Evolutionary conservation across 2,888 invertebrate genomes (phyloP).

Genomic region (Eupithecia insigniata): DNA sequence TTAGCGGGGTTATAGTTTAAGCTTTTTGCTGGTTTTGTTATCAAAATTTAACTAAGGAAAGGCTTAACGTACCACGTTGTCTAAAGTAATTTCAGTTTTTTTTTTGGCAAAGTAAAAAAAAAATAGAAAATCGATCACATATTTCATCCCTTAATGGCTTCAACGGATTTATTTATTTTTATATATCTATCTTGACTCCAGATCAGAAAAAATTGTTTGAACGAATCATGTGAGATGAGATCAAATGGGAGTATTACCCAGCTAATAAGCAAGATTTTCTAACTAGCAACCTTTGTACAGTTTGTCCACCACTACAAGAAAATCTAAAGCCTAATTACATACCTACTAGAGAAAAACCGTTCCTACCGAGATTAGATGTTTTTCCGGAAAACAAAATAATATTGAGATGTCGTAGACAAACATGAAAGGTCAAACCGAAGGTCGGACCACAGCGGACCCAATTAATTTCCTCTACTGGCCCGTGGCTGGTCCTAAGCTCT

Average conservation of each 20-base stretch:
- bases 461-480: conserved; percentile 32
- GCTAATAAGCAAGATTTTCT: neutral
- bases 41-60: neutral
- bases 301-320: neutral
- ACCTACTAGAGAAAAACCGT: neutral
- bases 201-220: neutral
- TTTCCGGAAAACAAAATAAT: conserved; percentile 9
- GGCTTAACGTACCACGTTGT: no score
- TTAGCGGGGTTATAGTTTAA: neutral
- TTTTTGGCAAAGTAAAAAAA: neutral
- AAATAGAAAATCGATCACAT: neutral
- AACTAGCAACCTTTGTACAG: neutral
- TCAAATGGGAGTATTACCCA: neutral
- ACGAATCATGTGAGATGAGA: neutral
- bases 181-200: neutral
- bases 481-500: conserved; percentile 21
- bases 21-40: no score
- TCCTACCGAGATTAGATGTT: neutral
- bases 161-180: neutral
- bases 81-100: neutral
- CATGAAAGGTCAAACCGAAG: conserved; percentile 20
- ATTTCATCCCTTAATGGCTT: neutral
- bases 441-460: conserved; percentile 22
- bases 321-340: conserved; percentile 8
- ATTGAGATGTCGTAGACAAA: conserved; percentile 13